Base-by-base conservation (phyloP, 1,140 invertebrate genomes). In the Brachystomella parvula region DNA sequence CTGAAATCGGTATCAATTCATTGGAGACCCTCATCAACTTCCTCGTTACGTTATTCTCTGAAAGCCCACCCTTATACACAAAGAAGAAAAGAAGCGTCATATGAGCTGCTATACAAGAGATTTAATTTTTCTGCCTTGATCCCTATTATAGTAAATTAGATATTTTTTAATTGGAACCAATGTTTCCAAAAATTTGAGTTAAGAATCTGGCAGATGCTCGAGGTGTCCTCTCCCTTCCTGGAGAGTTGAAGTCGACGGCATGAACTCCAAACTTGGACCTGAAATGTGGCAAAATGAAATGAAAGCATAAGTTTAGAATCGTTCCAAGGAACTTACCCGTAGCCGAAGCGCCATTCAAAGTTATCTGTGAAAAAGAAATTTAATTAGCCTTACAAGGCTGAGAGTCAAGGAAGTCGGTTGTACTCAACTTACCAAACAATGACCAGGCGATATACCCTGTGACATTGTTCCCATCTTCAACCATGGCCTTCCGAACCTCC, bases 301-400 rank as follows among this genome's bases (percentile, higher is more conserved):
- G 89, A 68, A 91, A 88, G 68, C 90, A 77, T 0, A 91, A 6
- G 9, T n/a, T n/a, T n/a, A n/a, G n/a, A n/a, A n/a, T n/a, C n/a
- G n/a, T n/a, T n/a, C n/a, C n/a, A n/a, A 35, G n/a, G 19, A 33
- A 21, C 29, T 39, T 35, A 35, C n/a, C 17, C 21, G 12, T 47
- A 49, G 15, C 24, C 26, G 26, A 59, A 66, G 61, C 47, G 58
- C 57, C 57, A 59, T 31, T 71, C 64, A 63, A 71, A 35, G 64
- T 64, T 32, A 35, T 39, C 29, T 53, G 24, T 17, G 24, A n/a
- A n/a, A n/a, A n/a, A n/a, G n/a, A n/a, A n/a, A n/a, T n/a, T n/a
- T n/a, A n/a, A n/a, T n/a, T n/a, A n/a, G n/a, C n/a, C n/a, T n/a
- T n/a, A n/a, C n/a, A n/a, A n/a, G n/a, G n/a, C n/a, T n/a, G n/a